Evolutionary conservation across 2,113 vertebrate species (phyloP).

Genomic region (Silurus asotus): DNA sequence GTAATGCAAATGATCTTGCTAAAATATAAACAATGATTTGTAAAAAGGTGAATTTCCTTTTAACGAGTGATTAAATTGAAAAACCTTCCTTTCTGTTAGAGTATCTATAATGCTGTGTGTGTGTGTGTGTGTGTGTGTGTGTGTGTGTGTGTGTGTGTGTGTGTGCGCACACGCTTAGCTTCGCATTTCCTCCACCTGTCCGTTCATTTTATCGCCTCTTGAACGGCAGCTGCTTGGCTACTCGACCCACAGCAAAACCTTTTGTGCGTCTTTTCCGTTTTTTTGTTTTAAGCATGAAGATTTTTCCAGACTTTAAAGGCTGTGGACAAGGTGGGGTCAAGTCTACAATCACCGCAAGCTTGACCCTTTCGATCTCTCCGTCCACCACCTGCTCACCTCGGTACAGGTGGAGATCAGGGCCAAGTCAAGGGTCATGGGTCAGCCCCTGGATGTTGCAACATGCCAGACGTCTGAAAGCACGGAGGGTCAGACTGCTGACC

Average conservation of each 20-base stretch:
- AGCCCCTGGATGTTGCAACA: constrained; percentile 27
- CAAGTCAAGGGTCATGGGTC: constrained; percentile 53
- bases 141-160: constrained; percentile 10
- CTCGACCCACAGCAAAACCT: not conserved
- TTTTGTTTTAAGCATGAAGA: not conserved
- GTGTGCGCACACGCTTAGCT: not conserved
- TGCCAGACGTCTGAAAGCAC: constrained; percentile 27
- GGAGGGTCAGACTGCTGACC: constrained; percentile 4
- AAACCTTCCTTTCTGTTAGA: not conserved
- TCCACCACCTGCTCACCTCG: constrained; percentile 47
- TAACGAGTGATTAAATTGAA: too few relatives aligned
- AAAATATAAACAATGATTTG: not conserved
- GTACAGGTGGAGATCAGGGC: constrained; percentile 51
- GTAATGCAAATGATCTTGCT: not conserved
- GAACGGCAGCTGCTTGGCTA: not conserved
- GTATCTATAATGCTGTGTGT: not conserved
- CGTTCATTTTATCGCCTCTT: not conserved
- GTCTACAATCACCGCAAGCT: constrained; percentile 3
- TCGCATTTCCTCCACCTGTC: not conserved
- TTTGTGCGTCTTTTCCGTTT: not conserved
- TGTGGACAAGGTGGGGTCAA: not conserved
- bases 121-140: constrained; percentile 5
- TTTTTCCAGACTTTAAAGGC: not conserved
- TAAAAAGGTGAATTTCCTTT: too few relatives aligned
- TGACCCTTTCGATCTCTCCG: constrained; percentile 20